phyloP scores from a whole-genome alignment of 2,113 vertebrate species.

The Etheostoma cragini region DNA sequence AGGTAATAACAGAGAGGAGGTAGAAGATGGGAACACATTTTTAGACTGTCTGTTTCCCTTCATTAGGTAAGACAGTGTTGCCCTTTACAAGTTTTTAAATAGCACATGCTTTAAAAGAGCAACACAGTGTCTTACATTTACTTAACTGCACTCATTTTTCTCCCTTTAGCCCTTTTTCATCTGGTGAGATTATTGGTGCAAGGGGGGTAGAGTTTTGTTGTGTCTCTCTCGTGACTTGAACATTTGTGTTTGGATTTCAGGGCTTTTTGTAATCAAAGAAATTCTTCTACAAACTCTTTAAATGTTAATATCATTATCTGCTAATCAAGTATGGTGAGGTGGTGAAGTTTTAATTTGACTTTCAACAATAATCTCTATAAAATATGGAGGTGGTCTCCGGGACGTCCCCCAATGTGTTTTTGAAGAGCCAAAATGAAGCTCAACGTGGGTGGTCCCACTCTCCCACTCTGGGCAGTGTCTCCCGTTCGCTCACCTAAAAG shows the following conservation, averaged over 20 bases:
- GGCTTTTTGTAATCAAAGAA: neutral
- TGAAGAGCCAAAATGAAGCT: too few species aligned
- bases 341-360: neutral
- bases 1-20: slow-evolving; percentile 72
- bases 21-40: slow-evolving; percentile 69
- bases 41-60: slow-evolving; percentile 66
- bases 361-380: neutral
- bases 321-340: too few species aligned
- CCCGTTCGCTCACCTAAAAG: too few species aligned
- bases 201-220: neutral
- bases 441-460: too few species aligned
- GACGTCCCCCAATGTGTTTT: too few species aligned
- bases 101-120: slow-evolving; percentile 47
- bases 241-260: neutral
- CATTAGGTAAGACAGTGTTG: slow-evolving; percentile 52
- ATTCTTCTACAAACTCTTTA: neutral
- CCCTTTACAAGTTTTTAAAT: slow-evolving; percentile 67
- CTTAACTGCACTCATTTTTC: slow-evolving; percentile 30
- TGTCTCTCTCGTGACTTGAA: neutral
- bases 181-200: neutral
- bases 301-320: too few species aligned
- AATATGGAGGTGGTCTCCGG: too few species aligned
- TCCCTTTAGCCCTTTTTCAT: neutral
- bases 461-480: too few species aligned
- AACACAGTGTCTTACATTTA: slow-evolving; percentile 56